Conservation (phyloP, 1,140 invertebrate genomes). For the Caenorhabditis latens region DNA sequence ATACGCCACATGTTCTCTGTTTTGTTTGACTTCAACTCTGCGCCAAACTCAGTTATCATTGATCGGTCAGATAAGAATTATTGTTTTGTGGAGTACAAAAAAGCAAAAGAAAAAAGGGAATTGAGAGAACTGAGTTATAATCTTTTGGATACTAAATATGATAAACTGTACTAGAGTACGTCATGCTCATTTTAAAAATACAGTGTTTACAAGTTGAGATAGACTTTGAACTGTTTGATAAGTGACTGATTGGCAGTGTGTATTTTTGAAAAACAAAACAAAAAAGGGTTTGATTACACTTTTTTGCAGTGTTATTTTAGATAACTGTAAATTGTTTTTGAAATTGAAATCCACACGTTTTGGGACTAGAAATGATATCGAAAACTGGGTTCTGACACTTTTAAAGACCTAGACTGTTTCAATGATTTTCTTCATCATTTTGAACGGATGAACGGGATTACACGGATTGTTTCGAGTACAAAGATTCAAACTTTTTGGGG, state of each 20-base stretch:
- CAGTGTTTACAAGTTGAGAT: not conserved
- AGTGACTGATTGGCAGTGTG: not conserved
- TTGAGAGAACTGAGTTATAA: no score
- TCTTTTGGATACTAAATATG: no score
- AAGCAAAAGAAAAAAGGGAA: no score
- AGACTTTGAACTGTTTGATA: not conserved
- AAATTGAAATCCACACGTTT: no score
- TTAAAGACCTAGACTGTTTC: not conserved
- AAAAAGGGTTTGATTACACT: not conserved
- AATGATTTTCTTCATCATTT: not conserved
- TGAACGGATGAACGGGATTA: not conserved
- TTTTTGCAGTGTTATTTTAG: not conserved
- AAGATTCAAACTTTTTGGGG: slow-evolving; percentile 9
- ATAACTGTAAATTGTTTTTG: no score
- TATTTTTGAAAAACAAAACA: not conserved
- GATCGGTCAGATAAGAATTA: slow-evolving; percentile 12
- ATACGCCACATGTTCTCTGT: not conserved
- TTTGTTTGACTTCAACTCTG: not conserved
- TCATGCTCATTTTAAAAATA: slow-evolving; percentile 3
- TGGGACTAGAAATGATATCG: no score
- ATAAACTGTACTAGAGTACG: no score
- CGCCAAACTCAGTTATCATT: not conserved
- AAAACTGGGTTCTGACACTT: no score
- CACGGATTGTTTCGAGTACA: not conserved
- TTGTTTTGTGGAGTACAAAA: not conserved